Percentiles rank a stretch among this genome's conserved stretches.
phyloP scores from a whole-genome alignment of 2,797 vertebrate genomes.

The Setipinna tenuifilis region DNA sequence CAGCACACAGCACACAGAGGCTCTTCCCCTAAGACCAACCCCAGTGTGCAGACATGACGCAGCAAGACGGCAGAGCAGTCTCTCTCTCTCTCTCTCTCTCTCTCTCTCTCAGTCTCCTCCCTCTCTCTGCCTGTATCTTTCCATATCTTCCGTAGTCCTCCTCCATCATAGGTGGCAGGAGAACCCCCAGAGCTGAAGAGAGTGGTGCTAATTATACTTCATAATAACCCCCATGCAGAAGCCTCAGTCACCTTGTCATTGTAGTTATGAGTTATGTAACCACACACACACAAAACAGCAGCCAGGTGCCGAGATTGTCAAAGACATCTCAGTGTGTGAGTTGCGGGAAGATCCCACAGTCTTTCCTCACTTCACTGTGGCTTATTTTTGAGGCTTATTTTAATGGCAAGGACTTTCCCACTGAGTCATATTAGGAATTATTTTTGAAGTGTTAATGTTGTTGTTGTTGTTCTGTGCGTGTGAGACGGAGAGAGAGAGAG shows the following conservation, averaged over 20 bases:
- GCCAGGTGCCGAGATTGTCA: not conserved
- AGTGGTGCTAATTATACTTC: not conserved
- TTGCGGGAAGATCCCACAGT: not conserved
- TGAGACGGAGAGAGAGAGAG: too few species aligned
- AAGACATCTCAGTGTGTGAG: not conserved
- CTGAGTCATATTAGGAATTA: not conserved
- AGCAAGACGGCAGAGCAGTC: not conserved
- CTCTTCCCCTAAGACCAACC: not conserved
- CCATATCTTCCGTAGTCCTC: not conserved
- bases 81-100: not conserved
- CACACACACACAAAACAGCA: not conserved
- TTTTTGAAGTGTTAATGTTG: not conserved
- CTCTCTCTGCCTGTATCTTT: too few species aligned
- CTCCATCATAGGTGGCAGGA: not conserved
- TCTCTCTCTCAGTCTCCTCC: too few species aligned
- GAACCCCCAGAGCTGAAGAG: not conserved
- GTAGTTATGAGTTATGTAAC: conserved; percentile 10
- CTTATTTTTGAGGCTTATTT: not conserved
- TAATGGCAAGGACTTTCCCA: not conserved
- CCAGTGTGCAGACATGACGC: not conserved
- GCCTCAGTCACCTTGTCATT: conserved; percentile 16
- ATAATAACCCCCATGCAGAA: conserved; percentile 1
- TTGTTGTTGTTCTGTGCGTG: not conserved
- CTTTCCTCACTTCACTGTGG: not conserved
- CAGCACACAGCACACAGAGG: not conserved